Conservation (phyloP, 2,888 invertebrate species). For the Lutraria lutraria region DNA sequence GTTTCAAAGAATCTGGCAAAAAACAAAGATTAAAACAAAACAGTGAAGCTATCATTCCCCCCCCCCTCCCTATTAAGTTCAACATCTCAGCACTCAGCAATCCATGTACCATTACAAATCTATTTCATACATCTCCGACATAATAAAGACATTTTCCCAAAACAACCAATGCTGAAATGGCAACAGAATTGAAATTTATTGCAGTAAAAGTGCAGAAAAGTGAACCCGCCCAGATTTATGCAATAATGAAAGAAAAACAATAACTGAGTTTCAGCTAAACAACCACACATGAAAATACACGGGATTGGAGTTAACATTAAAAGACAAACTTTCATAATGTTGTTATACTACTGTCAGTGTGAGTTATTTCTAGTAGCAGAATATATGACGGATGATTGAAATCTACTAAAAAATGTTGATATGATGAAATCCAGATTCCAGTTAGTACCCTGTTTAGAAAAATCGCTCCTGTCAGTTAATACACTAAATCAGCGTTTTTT, state of each 20-base stretch:
- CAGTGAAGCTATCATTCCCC: background rate
- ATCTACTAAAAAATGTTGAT: background rate
- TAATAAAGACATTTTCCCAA: background rate
- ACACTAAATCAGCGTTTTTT: background rate
- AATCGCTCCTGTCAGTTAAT: background rate
- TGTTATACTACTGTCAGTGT: background rate
- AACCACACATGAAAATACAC: background rate
- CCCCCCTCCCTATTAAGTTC: too few relatives aligned
- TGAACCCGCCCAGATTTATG: background rate
- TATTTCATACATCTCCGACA: background rate
- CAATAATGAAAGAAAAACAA: slow-evolving; percentile 10
- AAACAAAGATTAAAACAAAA: slow-evolving; percentile 19
- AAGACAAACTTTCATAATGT: background rate
- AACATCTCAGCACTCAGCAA: background rate
- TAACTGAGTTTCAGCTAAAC: background rate
- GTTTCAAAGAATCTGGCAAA: slow-evolving; percentile 9
- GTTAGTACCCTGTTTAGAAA: background rate
- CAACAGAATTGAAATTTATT: background rate
- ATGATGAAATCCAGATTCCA: slow-evolving; percentile 1
- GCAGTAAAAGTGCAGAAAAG: background rate
- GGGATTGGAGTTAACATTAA: background rate
- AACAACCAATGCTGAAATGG: background rate
- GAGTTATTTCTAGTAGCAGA: background rate
- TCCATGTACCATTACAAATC: background rate
- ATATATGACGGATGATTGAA: slow-evolving; percentile 21